A percentile compares a stretch with the other conserved stretches of the same genome.
phyloP scores from a whole-genome alignment of 2,888 invertebrate species.

The Polyommatus icarus region DNA sequence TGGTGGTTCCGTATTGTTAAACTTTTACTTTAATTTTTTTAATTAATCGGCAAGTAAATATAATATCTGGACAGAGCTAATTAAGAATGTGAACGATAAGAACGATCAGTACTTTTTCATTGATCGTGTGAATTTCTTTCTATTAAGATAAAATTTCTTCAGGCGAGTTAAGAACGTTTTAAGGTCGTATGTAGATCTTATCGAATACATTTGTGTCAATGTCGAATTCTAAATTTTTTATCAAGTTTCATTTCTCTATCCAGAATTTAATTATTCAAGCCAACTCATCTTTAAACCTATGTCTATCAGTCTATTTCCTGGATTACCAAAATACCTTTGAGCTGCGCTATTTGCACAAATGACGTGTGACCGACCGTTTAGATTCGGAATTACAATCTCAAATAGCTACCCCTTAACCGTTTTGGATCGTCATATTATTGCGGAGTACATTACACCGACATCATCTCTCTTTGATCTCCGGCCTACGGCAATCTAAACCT shows the following conservation, averaged over 20 bases:
- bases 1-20: background rate
- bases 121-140: too few species aligned
- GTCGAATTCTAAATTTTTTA: accelerated
- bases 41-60: too few species aligned
- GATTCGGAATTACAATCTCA: conserved; percentile 26
- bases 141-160: too few species aligned
- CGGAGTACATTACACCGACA: conserved; percentile 66
- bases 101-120: too few species aligned
- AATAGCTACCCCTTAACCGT: conserved; percentile 58
- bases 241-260: background rate
- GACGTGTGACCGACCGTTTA: conserved; percentile 7
- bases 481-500: conserved; percentile 47
- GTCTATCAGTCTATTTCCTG: background rate
- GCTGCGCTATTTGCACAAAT: background rate
- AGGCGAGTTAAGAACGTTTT: too few species aligned
- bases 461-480: conserved; percentile 65
- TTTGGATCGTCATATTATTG: conserved; percentile 67
- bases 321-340: background rate
- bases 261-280: background rate
- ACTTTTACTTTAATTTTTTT: too few species aligned
- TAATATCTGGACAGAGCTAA: too few species aligned
- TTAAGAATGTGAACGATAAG: too few species aligned
- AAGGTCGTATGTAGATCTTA: too few species aligned
- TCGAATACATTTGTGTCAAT: background rate
- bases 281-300: background rate